Evolutionary conservation across 2,888 invertebrate species (phyloP).

Genomic region (Aphodius sticticus): DNA sequence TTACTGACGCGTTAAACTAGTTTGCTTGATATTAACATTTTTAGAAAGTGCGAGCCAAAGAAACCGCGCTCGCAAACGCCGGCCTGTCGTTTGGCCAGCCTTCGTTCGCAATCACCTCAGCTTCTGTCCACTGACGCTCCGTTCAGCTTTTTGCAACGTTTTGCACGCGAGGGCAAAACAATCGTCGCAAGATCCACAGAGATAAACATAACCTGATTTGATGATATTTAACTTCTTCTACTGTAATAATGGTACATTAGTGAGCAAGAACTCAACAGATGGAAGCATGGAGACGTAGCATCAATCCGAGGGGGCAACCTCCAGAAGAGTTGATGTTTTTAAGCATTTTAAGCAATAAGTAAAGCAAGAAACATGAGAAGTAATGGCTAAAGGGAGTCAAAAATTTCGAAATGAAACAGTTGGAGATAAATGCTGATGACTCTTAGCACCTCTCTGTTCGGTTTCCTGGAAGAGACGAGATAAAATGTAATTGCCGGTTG

Average conservation of each 20-base stretch:
- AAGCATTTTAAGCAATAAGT: neutral
- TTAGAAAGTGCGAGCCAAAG: neutral
- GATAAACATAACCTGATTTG: neutral
- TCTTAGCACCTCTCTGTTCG: neutral
- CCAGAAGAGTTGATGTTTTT: no score
- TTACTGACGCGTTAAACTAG: neutral
- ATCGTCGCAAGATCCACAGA: neutral
- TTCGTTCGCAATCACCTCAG: neutral
- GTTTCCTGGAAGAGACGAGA: neutral
- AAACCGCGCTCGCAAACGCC: neutral
- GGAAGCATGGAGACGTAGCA: no score
- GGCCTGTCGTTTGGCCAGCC: neutral
- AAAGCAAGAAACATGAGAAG: neutral
- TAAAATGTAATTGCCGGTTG: neutral
- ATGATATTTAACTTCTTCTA: neutral
- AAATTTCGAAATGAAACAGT: neutral
- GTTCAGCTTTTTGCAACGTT: neutral
- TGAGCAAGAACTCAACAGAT: no score
- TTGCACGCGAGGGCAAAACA: neutral
- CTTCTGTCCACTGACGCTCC: neutral
- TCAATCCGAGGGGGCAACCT: no score
- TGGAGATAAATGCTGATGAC: neutral
- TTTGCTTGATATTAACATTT: slow-evolving; percentile 4
- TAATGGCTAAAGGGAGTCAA: neutral
- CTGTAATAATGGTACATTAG: no score